phyloP scores from a whole-genome alignment of 2,888 invertebrate species.

The Orthosia gracilis region DNA sequence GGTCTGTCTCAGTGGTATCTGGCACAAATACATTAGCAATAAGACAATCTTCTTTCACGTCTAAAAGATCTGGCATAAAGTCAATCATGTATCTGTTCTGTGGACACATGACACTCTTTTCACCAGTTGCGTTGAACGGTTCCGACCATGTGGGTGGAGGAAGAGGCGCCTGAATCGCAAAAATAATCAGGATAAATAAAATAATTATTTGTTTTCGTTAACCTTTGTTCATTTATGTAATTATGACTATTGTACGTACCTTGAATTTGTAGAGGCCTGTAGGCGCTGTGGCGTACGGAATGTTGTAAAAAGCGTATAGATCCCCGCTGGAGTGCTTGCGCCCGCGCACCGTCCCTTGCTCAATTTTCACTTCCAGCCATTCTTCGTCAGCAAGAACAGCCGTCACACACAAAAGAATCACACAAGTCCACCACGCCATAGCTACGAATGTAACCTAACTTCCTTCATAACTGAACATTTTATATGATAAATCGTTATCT shows the following conservation, averaged over 20 bases:
- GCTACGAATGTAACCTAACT: background rate
- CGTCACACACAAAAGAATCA: slow-evolving; percentile 14
- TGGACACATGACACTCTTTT: slow-evolving; percentile 70
- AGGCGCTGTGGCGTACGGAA: slow-evolving; percentile 77
- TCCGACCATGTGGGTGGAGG: slow-evolving; percentile 65
- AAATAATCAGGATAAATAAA: background rate
- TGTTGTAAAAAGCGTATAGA: slow-evolving; percentile 71
- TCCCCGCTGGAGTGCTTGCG: slow-evolving; percentile 65
- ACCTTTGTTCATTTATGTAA: background rate
- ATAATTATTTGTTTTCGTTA: background rate
- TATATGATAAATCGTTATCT: background rate
- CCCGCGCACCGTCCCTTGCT: slow-evolving; percentile 73
- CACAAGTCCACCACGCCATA: slow-evolving; percentile 33
- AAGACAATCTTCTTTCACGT: slow-evolving; percentile 78
- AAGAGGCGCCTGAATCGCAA: slow-evolving; percentile 54
- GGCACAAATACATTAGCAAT: slow-evolving; percentile 81
- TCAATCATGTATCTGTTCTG: slow-evolving; percentile 46
- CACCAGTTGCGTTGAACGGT: slow-evolving; percentile 68
- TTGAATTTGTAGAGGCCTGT: slow-evolving; percentile 71
- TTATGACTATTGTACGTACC: slow-evolving; percentile 49
- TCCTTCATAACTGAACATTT: background rate
- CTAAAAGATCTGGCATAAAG: background rate
- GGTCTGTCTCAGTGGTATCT: slow-evolving; percentile 70
- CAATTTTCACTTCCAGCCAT: slow-evolving; percentile 63
- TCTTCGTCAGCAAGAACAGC: slow-evolving; percentile 15